These are phyloP conservation scores for Sapajus apella DNA, from an alignment of 2,113 vertebrate species.

Conservation along the genomic window DNA sequence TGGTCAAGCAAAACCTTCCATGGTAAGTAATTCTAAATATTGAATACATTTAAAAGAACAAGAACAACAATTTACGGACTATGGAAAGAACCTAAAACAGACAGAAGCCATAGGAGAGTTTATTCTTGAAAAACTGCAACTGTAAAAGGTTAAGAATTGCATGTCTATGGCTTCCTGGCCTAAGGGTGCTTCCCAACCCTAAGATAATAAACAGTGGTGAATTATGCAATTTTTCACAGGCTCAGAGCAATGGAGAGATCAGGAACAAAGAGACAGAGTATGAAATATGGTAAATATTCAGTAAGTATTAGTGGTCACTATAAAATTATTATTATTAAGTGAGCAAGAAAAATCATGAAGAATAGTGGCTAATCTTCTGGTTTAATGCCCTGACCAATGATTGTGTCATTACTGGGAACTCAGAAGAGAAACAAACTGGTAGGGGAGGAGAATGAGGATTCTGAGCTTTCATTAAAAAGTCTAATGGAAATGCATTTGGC, in stretches of 20 bases:
- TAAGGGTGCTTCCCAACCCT: not conserved
- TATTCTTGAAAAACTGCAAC: not conserved
- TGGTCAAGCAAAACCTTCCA: not conserved
- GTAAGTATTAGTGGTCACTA: not conserved
- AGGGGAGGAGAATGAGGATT: not conserved
- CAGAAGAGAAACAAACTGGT: not conserved
- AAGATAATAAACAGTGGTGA: not conserved
- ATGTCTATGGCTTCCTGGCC: not conserved
- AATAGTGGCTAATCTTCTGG: not conserved
- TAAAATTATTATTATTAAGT: not conserved
- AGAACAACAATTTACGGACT: not conserved
- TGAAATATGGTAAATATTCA: not conserved
- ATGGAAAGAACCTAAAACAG: not conserved
- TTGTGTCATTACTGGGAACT: not conserved
- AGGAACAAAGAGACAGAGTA: not conserved
- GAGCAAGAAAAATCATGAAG: not conserved
- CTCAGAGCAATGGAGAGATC: not conserved
- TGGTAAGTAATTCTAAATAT: not conserved
- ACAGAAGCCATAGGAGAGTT: not conserved
- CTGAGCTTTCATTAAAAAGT: not conserved
- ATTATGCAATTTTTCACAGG: not conserved
- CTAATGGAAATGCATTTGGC: not conserved
- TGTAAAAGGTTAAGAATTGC: not conserved
- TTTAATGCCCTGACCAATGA: not conserved
- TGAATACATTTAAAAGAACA: not conserved